These are phyloP conservation scores for Sitobion miscanthi DNA, from an alignment of 1,140 invertebrate genomes.

Conservation along the genomic window DNA sequence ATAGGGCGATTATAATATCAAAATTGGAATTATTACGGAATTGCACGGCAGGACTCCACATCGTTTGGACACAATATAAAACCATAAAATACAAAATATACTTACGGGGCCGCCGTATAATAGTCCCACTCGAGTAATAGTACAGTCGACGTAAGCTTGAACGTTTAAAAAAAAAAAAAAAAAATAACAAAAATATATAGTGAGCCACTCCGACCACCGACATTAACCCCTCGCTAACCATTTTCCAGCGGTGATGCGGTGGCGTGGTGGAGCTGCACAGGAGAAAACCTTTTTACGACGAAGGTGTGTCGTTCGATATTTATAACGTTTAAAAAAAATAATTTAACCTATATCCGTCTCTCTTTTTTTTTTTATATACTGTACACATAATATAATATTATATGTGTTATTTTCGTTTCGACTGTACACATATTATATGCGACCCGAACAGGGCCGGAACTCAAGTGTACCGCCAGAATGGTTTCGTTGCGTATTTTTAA, in stretches of 20 bases:
- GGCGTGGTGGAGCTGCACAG: not conserved
- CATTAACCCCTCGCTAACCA: too few species aligned
- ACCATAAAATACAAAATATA: not conserved
- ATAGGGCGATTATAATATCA: not conserved
- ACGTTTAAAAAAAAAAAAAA: not conserved
- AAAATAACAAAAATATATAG: not conserved
- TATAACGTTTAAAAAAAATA: not conserved
- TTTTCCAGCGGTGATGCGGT: too few species aligned
- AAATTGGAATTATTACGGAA: not conserved
- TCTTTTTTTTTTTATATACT: not conserved
- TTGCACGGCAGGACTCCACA: not conserved
- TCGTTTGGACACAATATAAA: not conserved
- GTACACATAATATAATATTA: not conserved
- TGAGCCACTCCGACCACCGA: too few species aligned
- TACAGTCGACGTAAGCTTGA: not conserved
- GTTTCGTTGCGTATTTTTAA: constrained; percentile 14
- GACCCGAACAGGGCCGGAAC: not conserved
- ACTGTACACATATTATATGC: not conserved
- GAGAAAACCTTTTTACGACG: constrained; percentile 5
- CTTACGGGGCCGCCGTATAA: not conserved
- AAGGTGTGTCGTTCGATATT: constrained; percentile 12
- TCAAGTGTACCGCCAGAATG: not conserved
- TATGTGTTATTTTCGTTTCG: not conserved
- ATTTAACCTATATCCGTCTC: not conserved
- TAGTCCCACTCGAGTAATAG: not conserved